Base-by-base conservation (phyloP, 2,797 vertebrate species). In the Esox lucius region DNA sequence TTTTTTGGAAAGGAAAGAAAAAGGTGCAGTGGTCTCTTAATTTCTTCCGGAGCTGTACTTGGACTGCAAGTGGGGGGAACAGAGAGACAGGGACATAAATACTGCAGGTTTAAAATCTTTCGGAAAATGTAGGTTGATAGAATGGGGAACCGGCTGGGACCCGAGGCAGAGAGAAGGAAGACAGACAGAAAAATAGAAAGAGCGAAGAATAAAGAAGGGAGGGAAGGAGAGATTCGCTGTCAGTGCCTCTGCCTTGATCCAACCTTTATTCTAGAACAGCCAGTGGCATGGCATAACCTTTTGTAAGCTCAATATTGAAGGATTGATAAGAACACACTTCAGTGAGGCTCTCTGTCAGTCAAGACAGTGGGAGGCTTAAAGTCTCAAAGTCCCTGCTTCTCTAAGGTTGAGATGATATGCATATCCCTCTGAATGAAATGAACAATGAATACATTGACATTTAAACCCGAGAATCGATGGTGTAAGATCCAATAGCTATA, bases 401-500 rank as follows among this genome's bases (percentile, higher is more conserved):
- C 78, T 24, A 77, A 81, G 83, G 87, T 69, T 71, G 77, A 84
- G 86, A 82, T 83, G 76, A 56, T 78, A 77, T 79, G 83, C 81
- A 71, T 74, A 78, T 59, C 80, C 68, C 81, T 81, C 87, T 73
- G 81, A 85, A 72, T 4, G 75, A 85, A 24, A 88, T 91, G 84
- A 88, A 86, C 89, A 91, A 90, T 93, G 92, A 89, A 91, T 91
- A 82, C 87, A 88, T 88, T 94, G 92, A 91, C 92, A 93, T 94
- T 94, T 93, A 84, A 35, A 56, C 75, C 22, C 53, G 64, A 68
- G 89, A 92, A 93, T 93, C 88, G 82, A 92, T 93, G 84, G 75
- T 76, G 81, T 85, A 85, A 90, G 87, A 87, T 61, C 80, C 83
- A 85, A 81, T 81, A 59, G 46, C 87, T 84, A 86, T 88, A 86